Percentiles rank a stretch among this genome's conserved stretches.
These are phyloP conservation scores for Erpornis zantholeuca DNA, from an alignment of 2,113 vertebrate species.

Conservation along the genomic window DNA sequence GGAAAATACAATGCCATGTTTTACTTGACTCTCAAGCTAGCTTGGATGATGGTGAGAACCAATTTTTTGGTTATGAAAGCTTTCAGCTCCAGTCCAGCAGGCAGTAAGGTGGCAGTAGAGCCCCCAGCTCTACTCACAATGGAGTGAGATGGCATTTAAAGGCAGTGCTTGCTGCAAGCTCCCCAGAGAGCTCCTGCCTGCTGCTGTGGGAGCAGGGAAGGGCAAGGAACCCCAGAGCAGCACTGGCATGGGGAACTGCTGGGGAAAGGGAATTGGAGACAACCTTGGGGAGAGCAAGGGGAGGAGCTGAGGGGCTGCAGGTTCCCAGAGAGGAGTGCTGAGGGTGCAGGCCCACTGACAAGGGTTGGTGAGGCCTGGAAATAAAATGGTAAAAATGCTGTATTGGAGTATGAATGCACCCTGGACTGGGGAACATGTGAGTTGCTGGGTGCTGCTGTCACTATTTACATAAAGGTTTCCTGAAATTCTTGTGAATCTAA, in stretches of 20 bases:
- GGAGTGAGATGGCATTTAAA: neutral
- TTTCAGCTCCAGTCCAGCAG: neutral
- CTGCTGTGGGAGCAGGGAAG: too few species aligned
- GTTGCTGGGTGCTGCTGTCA: neutral
- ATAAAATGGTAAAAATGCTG: neutral
- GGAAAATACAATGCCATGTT: fast-evolving
- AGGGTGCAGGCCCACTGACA: neutral
- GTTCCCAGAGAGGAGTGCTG: neutral
- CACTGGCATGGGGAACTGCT: neutral
- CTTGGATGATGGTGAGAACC: neutral
- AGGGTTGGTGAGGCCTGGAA: neutral
- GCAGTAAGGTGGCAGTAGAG: fast-evolving
- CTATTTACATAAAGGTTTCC: neutral
- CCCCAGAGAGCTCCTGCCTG: neutral
- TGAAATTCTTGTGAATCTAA: fast-evolving
- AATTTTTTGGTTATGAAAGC: neutral
- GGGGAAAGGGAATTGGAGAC: neutral
- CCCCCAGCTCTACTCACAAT: fast-evolving
- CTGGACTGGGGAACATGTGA: fast-evolving
- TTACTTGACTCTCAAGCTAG: neutral
- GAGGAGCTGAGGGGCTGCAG: neutral
- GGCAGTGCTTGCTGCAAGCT: fast-evolving
- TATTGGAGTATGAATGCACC: fast-evolving
- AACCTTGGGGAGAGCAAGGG: too few species aligned
- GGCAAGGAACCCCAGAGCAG: neutral